phyloP scores from a whole-genome alignment of 1,140 invertebrate species.

The Anoplolepis gracilipes region DNA sequence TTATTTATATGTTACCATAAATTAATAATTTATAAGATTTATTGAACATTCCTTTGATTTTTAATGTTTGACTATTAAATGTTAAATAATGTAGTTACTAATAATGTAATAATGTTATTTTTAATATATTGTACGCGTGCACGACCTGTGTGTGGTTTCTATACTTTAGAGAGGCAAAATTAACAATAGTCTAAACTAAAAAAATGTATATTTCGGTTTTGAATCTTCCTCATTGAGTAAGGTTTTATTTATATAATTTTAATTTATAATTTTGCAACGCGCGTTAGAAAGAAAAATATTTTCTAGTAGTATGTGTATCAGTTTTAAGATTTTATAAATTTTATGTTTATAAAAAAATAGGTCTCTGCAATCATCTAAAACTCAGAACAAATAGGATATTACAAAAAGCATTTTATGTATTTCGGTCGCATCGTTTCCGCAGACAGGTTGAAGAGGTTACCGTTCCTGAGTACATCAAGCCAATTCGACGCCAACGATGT shows the following conservation, averaged over 20 bases:
- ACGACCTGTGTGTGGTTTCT: too few relatives aligned
- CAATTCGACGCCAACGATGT: conserved; percentile 76
- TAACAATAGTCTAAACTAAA: neutral
- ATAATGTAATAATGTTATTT: too few relatives aligned
- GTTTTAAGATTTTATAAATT: neutral
- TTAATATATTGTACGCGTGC: too few relatives aligned
- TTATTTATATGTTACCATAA: neutral
- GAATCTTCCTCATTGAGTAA: neutral
- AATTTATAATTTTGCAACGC: neutral
- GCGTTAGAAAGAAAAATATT: neutral
- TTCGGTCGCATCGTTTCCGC: conserved; percentile 66
- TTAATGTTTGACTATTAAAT: neutral
- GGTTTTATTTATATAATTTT: neutral
- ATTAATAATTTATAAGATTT: neutral
- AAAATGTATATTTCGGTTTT: neutral
- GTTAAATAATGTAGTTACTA: neutral
- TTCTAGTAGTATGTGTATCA: too few relatives aligned
- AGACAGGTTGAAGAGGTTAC: conserved; percentile 62
- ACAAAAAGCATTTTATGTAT: conserved; percentile 59
- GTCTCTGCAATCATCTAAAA: neutral
- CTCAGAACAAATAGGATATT: conserved; percentile 23
- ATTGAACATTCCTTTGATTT: neutral
- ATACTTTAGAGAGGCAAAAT: neutral
- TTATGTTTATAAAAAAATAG: neutral
- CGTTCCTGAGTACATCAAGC: conserved; percentile 69